Evolutionary conservation across 1,140 invertebrate species (phyloP).

Genomic region (Polypedilum pembai): DNA sequence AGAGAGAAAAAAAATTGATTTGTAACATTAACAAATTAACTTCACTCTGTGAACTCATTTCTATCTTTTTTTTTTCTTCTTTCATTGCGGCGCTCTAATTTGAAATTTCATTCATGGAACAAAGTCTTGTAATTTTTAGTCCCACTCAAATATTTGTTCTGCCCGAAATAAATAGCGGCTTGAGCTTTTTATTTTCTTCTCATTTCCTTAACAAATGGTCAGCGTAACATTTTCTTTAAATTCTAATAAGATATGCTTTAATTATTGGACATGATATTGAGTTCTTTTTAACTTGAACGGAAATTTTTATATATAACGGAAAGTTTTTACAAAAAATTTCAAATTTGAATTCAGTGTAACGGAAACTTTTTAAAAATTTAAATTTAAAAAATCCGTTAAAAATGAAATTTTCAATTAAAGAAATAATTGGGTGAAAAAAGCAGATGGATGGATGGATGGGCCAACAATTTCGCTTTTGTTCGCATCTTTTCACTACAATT

Average conservation of each 20-base stretch:
- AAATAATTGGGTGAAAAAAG: too few species aligned
- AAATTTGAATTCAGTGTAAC: too few species aligned
- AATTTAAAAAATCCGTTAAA: too few species aligned
- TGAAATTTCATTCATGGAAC: constrained; percentile 12
- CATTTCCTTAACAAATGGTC: neutral
- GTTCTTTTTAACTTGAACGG: too few species aligned
- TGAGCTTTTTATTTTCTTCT: neutral
- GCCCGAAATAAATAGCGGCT: neutral
- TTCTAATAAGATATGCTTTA: constrained; percentile 7
- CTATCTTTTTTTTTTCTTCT: too few species aligned
- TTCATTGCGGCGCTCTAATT: neutral
- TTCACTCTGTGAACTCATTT: neutral
- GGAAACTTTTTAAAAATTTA: too few species aligned
- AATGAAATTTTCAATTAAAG: too few species aligned
- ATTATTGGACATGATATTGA: neutral
- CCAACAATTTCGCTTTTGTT: neutral
- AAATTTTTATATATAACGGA: too few species aligned
- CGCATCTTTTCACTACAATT: too few species aligned
- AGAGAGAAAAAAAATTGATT: neutral
- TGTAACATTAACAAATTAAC: constrained; percentile 14
- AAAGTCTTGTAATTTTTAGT: neutral
- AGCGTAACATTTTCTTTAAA: neutral
- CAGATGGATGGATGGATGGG: neutral
- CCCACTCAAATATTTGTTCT: neutral
- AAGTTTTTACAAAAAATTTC: too few species aligned